phyloP scores from a whole-genome alignment of 2,888 invertebrate genomes.

The Odontocerum albicorne region DNA sequence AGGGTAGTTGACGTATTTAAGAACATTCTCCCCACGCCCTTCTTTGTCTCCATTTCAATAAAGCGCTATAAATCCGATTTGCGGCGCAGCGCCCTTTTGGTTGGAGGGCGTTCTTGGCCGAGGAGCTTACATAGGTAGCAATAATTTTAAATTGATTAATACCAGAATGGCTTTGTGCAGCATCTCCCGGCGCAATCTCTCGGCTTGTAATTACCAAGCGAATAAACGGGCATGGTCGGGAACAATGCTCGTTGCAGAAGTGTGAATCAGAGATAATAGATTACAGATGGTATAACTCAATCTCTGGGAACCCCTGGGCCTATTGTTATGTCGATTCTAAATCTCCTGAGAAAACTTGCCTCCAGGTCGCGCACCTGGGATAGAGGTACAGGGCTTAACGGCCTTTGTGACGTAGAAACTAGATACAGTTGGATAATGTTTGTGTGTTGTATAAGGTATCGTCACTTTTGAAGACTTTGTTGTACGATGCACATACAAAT shows the following conservation, averaged over 20 bases:
- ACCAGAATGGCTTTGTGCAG: constrained; percentile 4
- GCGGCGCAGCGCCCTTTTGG: no score
- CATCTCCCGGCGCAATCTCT: constrained; percentile 3
- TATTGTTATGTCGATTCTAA: constrained; percentile 25
- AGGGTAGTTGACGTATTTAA: no score
- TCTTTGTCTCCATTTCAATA: no score
- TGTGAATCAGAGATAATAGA: constrained; percentile 1
- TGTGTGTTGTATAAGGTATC: no score
- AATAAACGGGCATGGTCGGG: constrained; percentile 6
- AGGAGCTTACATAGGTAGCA: constrained; percentile 1
- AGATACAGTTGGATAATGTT: no score
- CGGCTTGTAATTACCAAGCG: constrained; percentile 7
- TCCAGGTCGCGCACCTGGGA: constrained; percentile 12
- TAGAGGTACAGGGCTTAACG: no score
- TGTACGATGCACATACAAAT: no score
- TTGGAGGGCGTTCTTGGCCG: no score
- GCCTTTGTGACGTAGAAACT: no score
- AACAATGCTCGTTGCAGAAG: constrained; percentile 4
- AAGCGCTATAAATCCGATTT: no score
- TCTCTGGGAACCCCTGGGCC: constrained; percentile 15
- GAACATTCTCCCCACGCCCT: no score
- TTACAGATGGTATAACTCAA: constrained; percentile 20
- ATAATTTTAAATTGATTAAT: constrained; percentile 15
- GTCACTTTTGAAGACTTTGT: no score
- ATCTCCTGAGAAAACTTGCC: constrained; percentile 13